Evolutionary conservation across 92 coral and sea anemone genomes (phyloP).

Genomic region (Siderastrea radians): DNA sequence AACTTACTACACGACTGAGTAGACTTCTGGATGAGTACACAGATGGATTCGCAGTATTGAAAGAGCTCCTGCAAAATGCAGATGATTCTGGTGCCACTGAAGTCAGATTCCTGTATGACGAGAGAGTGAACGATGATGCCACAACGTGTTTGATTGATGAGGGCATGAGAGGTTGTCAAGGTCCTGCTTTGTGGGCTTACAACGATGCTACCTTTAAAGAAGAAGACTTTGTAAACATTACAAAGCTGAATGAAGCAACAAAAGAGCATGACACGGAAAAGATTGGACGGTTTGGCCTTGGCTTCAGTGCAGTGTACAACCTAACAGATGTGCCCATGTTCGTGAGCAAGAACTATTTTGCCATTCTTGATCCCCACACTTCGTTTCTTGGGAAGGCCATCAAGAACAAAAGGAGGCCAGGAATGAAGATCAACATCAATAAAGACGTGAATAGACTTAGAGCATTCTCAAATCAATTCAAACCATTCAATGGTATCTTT

Average conservation of each 20-base stretch:
- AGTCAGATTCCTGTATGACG: conserved; percentile 77
- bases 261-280: conserved; percentile 81
- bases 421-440: conserved; percentile 77
- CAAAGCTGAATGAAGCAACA: conserved; percentile 88
- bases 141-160: conserved; percentile 76
- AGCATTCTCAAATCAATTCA: conserved; percentile 77
- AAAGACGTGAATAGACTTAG: conserved; percentile 36
- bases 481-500: conserved; percentile 82
- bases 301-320: conserved; percentile 88
- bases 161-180: conserved; percentile 66
- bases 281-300: conserved; percentile 94
- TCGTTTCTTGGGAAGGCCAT: conserved; percentile 78
- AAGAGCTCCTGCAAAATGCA: conserved; percentile 87
- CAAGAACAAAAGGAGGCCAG: conserved; percentile 69
- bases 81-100: conserved; percentile 89
- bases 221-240: conserved; percentile 18
- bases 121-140: conserved; percentile 67
- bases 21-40: too few relatives aligned
- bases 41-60: too few relatives aligned
- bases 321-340: conserved; percentile 92
- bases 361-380: conserved; percentile 75
- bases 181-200: conserved; percentile 73
- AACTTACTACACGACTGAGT: too few relatives aligned
- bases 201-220: conserved; percentile 89
- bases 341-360: conserved; percentile 72